Conservation (phyloP, 2,113 vertebrate species). For the Carassius auratus region DNA sequence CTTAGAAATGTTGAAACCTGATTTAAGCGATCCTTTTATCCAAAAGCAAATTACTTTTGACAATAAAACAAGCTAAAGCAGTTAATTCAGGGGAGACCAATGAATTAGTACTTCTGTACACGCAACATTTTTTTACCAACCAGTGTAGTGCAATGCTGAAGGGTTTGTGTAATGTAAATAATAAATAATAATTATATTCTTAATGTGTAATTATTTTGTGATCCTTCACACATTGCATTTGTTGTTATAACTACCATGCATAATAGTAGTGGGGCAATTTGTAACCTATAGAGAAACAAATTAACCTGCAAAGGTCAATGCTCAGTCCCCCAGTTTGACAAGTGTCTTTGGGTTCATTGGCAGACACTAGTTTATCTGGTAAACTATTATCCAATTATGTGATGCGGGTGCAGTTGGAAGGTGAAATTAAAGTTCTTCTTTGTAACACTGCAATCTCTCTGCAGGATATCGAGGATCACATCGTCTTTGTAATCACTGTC, state of each 20-base stretch:
- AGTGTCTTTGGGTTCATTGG: neutral
- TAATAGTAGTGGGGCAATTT: neutral
- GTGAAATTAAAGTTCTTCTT: slow-evolving; percentile 3
- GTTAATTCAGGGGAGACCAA: neutral
- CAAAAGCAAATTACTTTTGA: neutral
- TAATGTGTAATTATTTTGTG: neutral
- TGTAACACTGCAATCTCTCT: slow-evolving; percentile 48
- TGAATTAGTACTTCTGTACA: neutral
- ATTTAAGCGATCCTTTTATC: too few species aligned
- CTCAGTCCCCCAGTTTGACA: neutral
- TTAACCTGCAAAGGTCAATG: neutral
- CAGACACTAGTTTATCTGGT: slow-evolving; percentile 20
- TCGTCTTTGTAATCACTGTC: slow-evolving; percentile 95
- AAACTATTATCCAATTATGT: slow-evolving; percentile 26
- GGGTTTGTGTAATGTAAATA: neutral
- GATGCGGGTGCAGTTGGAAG: neutral
- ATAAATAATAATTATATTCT: neutral
- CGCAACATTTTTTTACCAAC: neutral
- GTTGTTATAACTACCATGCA: neutral
- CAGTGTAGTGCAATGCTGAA: neutral
- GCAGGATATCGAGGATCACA: slow-evolving; percentile 91
- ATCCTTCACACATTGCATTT: neutral
- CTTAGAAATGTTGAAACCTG: too few species aligned
- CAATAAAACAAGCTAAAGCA: neutral
- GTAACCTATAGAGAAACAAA: neutral